Conservation (phyloP, 2,113 vertebrate species). For the Ciconia boyciana region DNA sequence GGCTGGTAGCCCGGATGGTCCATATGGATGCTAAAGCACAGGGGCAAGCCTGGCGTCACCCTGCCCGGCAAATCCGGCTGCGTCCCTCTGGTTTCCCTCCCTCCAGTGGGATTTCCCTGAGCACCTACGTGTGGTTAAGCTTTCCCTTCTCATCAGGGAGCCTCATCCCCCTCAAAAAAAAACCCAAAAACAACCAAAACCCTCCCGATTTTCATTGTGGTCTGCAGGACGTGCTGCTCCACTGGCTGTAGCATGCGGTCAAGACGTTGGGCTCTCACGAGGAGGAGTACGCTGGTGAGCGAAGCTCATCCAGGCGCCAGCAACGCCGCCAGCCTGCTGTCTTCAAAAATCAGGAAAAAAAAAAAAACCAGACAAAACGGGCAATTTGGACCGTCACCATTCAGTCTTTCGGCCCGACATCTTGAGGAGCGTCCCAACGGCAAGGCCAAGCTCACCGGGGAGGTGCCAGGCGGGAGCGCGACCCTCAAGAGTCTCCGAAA, state of each 20-base stretch:
- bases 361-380: background rate
- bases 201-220: background rate
- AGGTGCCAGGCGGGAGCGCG: background rate
- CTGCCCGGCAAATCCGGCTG: background rate
- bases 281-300: too few species aligned
- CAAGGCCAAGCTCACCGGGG: background rate
- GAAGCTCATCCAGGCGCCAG: background rate
- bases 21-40: background rate
- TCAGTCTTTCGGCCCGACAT: rapidly evolving
- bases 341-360: background rate
- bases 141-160: too few species aligned
- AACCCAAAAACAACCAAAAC: too few species aligned
- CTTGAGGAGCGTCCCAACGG: background rate
- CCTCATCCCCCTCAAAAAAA: too few species aligned
- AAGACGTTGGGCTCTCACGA: rapidly evolving
- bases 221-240: background rate
- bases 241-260: rapidly evolving
- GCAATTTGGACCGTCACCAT: background rate
- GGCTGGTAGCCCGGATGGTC: background rate
- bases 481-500: background rate
- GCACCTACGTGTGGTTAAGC: background rate
- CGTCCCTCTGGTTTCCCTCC: too few species aligned
- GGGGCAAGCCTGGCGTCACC: too few species aligned
- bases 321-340: background rate
- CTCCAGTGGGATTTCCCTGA: background rate